Percentiles rank a stretch among this genome's conserved stretches.
phyloP scores from a whole-genome alignment of 2,113 vertebrate species.

The Scomber japonicus region DNA sequence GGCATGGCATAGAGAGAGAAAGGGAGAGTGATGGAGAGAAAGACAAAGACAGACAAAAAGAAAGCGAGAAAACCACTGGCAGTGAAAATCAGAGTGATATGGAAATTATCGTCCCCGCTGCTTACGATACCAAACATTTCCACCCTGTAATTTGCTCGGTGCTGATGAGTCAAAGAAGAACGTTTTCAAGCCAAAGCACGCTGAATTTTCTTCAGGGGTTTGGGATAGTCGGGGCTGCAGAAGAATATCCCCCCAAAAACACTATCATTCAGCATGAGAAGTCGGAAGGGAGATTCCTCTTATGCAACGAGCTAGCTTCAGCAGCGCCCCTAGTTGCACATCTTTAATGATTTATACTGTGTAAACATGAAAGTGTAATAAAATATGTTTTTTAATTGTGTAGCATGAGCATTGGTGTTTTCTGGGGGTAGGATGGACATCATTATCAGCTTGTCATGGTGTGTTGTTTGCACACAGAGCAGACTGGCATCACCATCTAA shows the following conservation, averaged over 20 bases:
- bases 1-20: constrained; percentile 59
- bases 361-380: constrained; percentile 57
- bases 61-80: constrained; percentile 39
- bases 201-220: constrained; percentile 42
- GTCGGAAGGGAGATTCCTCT: constrained; percentile 63
- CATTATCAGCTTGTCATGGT: constrained; percentile 44
- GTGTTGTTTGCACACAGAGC: constrained; percentile 52
- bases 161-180: constrained; percentile 49
- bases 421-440: constrained; percentile 38
- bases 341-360: constrained; percentile 59
- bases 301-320: constrained; percentile 37
- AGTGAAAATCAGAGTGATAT: constrained; percentile 60
- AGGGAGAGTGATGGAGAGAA: constrained; percentile 55
- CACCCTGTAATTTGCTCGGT: constrained; percentile 59
- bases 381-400: constrained; percentile 33
- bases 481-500: constrained; percentile 16
- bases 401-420: constrained; percentile 46
- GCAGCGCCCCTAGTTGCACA: not conserved
- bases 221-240: constrained; percentile 35
- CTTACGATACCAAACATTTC: constrained; percentile 66
- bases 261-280: constrained; percentile 50
- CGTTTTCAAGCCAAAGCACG: constrained; percentile 19
- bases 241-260: constrained; percentile 58
- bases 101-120: constrained; percentile 68
- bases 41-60: constrained; percentile 44